These are phyloP conservation scores for Carcharodon carcharias DNA, from an alignment of 2,797 vertebrate genomes.

Conservation along the genomic window DNA sequence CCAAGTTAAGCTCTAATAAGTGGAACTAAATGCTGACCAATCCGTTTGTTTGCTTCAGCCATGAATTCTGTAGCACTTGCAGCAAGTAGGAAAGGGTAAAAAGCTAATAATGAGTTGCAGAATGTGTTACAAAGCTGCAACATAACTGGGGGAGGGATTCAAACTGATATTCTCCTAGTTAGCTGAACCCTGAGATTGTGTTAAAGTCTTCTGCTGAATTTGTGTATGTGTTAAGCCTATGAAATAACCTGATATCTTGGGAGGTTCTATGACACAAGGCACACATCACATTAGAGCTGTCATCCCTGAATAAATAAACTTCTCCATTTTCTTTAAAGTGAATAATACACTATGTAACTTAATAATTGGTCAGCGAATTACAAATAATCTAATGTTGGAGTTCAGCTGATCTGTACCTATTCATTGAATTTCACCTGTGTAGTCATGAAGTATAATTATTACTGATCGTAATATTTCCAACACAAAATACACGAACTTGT, in stretches of 20 bases:
- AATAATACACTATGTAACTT: neutral
- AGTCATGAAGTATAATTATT: neutral
- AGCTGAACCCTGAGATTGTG: slow-evolving; percentile 2
- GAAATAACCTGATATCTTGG: neutral
- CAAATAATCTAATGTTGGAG: neutral
- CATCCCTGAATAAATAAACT: neutral
- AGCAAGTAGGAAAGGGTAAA: neutral
- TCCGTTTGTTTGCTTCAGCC: neutral
- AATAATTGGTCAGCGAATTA: slow-evolving; percentile 1
- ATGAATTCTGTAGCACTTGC: neutral
- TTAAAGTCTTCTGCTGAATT: neutral
- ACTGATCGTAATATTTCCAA: neutral
- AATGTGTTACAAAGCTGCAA: slow-evolving; percentile 18
- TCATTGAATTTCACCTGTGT: neutral
- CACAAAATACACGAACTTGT: neutral
- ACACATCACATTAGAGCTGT: neutral
- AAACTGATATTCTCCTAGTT: neutral
- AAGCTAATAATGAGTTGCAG: neutral
- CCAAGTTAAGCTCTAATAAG: neutral
- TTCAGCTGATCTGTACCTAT: neutral
- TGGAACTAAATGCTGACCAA: neutral
- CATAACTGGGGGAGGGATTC: neutral
- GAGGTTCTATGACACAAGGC: neutral
- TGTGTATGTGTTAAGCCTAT: neutral
- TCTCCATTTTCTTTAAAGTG: neutral